Conservation (phyloP, 2,797 vertebrate species). For the Heteromormyrus szaboi region DNA sequence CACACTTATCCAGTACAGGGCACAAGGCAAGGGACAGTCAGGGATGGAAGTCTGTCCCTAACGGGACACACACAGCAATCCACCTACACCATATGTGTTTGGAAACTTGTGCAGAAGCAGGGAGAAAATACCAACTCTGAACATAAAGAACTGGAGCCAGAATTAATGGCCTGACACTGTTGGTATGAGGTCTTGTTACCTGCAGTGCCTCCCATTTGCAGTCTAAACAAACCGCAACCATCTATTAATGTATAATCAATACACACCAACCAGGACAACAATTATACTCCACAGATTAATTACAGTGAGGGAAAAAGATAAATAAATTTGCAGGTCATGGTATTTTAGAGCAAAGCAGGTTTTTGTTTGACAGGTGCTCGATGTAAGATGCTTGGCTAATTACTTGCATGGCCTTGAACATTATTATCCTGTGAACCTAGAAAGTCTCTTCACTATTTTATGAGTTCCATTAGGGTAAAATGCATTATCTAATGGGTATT, state of each 20-base stretch:
- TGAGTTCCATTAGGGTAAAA: slow-evolving; percentile 13
- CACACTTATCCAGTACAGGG: not conserved
- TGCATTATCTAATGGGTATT: slow-evolving; percentile 25
- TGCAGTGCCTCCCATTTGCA: not conserved
- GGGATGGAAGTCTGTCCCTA: not conserved
- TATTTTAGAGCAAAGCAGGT: not conserved
- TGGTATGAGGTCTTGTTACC: not conserved
- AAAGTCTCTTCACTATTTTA: slow-evolving; percentile 11
- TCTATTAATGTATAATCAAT: not conserved
- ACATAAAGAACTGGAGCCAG: no score
- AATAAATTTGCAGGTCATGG: not conserved
- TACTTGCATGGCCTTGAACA: not conserved
- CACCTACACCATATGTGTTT: not conserved
- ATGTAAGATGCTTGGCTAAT: not conserved
- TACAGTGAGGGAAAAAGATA: not conserved
- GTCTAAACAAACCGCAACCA: not conserved
- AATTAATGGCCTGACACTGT: not conserved
- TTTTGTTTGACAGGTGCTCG: slow-evolving; percentile 5
- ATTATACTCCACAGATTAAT: not conserved
- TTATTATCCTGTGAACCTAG: slow-evolving; percentile 13
- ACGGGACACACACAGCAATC: not conserved
- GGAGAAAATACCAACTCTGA: not conserved
- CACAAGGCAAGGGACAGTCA: not conserved
- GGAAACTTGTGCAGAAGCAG: not conserved
- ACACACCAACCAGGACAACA: not conserved